Evolutionary conservation across 2,113 vertebrate genomes (phyloP), one percentile per base, ranked within the genome.

Genomic region (Thamnophis sirtalis): DNA sequence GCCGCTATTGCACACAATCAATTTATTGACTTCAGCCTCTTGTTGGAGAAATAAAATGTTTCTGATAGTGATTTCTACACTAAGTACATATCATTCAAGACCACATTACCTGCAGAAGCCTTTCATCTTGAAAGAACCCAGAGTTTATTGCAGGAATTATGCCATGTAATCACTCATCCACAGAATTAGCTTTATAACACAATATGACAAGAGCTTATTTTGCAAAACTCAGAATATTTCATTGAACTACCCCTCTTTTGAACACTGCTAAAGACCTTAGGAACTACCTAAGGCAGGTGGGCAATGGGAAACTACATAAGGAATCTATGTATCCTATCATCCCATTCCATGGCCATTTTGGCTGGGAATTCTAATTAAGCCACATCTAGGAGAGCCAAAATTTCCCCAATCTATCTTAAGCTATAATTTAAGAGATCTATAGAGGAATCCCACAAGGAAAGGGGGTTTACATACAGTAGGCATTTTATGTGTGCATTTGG

Each of bases 31-130:
- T 96, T 86, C 11, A 49, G 84, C 85, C 86, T 90, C 91, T 93
- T 95, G 8, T 89, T 93, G 88, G 92, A 95, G 93, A 96, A 19
- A 56, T 91, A 54, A 94, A 96, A 63, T 73, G 90, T 92, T 87
- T 60, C 56, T 94, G 93, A 91, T 86, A 94, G 94, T 90, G 58
- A 84, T 94, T 89, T 26, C 49, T 89, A 91, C 91, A 50, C 96
- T 93, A 94, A 96, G 51, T 94, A 93, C 54, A 88, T 94, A 94
- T 95, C 95, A 92, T 94, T 93, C 89, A 96, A 94, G 94, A 95
- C 93, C 87, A 95, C 89, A 91, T 93, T 94, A 93, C 73, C 85
- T 92, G 50, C 49, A 92, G 86, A 89, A 94, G 94, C 91, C 88
- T 85, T 93, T 94, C 93, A 89, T 95, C 88, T 86, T 94, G 94